Evolutionary conservation across 2,113 vertebrate genomes (phyloP).

Genomic region (Astur gentilis): DNA sequence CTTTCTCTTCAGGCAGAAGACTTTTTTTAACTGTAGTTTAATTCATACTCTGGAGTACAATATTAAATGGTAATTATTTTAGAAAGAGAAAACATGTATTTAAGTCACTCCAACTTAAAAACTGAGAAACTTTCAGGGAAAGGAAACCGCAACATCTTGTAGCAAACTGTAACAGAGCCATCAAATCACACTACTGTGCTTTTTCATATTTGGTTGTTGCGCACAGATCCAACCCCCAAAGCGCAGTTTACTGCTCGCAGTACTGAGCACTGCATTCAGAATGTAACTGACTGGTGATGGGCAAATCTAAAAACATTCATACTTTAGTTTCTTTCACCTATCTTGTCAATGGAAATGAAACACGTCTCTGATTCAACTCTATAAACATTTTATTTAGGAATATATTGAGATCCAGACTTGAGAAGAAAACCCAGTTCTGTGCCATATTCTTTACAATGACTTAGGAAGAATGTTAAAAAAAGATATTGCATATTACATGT

Average conservation of each 20-base stretch:
- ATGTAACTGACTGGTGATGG: neutral
- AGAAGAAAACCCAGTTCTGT: neutral
- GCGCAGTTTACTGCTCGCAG: neutral
- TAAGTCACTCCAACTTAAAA: neutral
- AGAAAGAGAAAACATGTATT: neutral
- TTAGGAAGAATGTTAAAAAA: neutral
- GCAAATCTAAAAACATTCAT: neutral
- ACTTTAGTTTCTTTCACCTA: neutral
- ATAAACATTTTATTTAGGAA: neutral
- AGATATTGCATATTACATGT: neutral
- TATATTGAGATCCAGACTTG: neutral
- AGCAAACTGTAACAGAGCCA: neutral
- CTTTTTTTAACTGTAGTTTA: neutral
- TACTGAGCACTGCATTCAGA: neutral
- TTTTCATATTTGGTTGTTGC: neutral
- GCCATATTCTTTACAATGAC: neutral
- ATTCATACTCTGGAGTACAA: neutral
- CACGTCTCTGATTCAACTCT: neutral
- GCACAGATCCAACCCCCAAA: neutral
- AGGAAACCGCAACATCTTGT: neutral
- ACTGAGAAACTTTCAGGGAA: neutral
- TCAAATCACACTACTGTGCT: neutral
- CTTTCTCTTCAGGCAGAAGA: neutral
- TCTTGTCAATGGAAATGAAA: neutral
- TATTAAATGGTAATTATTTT: neutral